Conservation (phyloP, 2,888 invertebrate genomes). For the Scaptodrosophila latifasciaeformis region DNA sequence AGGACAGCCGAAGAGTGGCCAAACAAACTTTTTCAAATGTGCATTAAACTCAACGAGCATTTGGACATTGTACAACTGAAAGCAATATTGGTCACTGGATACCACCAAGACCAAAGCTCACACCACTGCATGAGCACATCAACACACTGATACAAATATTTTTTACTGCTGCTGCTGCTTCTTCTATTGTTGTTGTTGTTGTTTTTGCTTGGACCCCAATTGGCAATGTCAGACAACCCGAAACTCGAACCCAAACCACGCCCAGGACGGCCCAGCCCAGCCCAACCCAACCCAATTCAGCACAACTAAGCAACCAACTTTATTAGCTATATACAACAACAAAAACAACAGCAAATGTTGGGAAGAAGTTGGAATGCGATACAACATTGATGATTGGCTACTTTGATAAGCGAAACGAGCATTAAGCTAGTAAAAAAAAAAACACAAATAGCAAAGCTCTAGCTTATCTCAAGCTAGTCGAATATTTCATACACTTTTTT, state of each 20-base stretch:
- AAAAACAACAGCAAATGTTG: neutral
- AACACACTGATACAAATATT: too few species aligned
- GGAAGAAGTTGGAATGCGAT: conserved; percentile 30
- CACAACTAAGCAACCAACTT: conserved; percentile 39
- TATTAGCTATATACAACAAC: conserved; percentile 48
- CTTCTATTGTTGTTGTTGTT: too few species aligned
- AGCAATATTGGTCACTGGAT: conserved; percentile 26
- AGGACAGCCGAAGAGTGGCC: conserved; percentile 2
- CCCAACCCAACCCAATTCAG: conserved; percentile 3
- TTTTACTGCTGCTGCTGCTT: too few species aligned
- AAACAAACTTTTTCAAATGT: conserved; percentile 42
- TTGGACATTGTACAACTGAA: conserved; percentile 25
- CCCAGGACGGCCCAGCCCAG: conserved; percentile 17
- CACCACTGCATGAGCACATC: conserved; percentile 7
- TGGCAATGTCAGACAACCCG: too few species aligned
- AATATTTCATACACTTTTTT: too few species aligned
- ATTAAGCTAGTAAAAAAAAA: conserved; percentile 62
- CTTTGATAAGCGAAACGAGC: conserved; percentile 53
- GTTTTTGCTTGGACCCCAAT: too few species aligned
- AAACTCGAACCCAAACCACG: neutral
- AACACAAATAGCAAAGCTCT: conserved; percentile 42
- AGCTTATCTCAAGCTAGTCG: neutral
- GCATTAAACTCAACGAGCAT: conserved; percentile 40
- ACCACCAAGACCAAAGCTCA: conserved; percentile 27
- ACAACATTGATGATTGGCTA: conserved; percentile 63